Base-by-base conservation (phyloP, 2,113 vertebrate genomes). In the Psittacus erithacus region DNA sequence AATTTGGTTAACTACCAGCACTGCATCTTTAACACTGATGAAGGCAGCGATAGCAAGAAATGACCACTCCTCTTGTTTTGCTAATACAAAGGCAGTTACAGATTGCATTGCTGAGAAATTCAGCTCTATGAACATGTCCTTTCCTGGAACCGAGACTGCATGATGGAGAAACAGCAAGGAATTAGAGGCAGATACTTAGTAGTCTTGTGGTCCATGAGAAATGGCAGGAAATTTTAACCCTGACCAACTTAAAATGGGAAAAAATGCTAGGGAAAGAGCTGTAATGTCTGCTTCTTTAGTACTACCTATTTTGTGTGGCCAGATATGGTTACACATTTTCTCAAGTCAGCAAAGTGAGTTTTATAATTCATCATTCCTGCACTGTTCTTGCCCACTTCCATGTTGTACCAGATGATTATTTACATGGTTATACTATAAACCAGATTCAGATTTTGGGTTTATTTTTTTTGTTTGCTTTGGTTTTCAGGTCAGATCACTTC, bases 81-180 rank as follows among this genome's bases (percentile, higher is more conserved):
- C 67, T 53, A 25, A 22, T 13, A 31, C 47, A 76, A 59, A 60
- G 17, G 11, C n/a, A 55, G 22, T 31, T 74, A 57, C 27, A 5
- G 5, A 15, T 39, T n/a, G 31, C 46, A 5, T 20, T 86, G 69
- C 35, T 71, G 57, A 68, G 55, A 71, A 73, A 52, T 47, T 91
- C 27, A 35, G 19, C 55, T 85, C 47, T 41, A 39, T 1, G 0
- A 62, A 71, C n/a, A 3, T 8, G 2, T 76, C 27, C 31, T 22
- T 73, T 71, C n/a, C 6, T 55, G 57, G 27, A 55, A 7, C 44
- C 6, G n/a, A 35, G n/a, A 53, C 11, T 24, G 9, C 17, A 16
- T 29, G 44, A 22, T 7, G 49, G 31, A 73, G 64, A 69, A 82
- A 62, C 29, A 69, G 29, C 27, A 76, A 76, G 47, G 39, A 82